Evolutionary conservation across 2,797 vertebrate species (phyloP), one percentile per base, ranked within the genome.

Genomic region (Gephyroberyx darwinii): DNA sequence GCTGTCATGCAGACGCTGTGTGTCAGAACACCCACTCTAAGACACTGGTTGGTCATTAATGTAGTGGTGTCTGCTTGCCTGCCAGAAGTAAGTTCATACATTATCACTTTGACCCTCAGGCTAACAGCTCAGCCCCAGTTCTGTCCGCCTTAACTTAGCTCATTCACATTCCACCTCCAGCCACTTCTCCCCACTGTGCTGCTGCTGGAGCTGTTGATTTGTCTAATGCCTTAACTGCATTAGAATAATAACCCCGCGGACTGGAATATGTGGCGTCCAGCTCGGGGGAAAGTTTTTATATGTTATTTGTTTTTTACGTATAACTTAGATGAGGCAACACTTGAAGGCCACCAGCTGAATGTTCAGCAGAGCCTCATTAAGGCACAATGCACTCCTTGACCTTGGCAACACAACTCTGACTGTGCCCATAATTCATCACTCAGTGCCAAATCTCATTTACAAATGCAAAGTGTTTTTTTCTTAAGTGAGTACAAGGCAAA

Each of bases 41-140:
- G 75, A 86, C 58, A 67, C 75, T 83, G 37, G 17, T 66, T 72
- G 74, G 73, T 83, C 86, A 86, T 84, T 87, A 84, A 90, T 88
- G 82, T 71, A 82, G 77, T 80, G 77, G 82, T 77, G 88, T 77
- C 78, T 74, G 73, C 73, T 53, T 55, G 60, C 48, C 83, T 86
- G 86, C 80, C 70, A 69, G 79, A 76, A 68, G 82, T 86, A 88
- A 91, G 84, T 93, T 92, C 86, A 89, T 90, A 84, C 82, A 89
- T 92, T 89, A 90, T 90, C 88, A 86, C 84, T 86, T 80, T 90
- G 85, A 90, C 90, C 90, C 85, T 8, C 41, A 69, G 89, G 92
- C 90, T 87, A 91, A 86, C 77, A 78, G 82, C 78, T 74, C 80
- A 92, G 89, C 84, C 90, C 90, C 83, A 90, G 84, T 91, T 91